Conservation (phyloP, 2,888 invertebrate genomes). For the Apodemia mormo region DNA sequence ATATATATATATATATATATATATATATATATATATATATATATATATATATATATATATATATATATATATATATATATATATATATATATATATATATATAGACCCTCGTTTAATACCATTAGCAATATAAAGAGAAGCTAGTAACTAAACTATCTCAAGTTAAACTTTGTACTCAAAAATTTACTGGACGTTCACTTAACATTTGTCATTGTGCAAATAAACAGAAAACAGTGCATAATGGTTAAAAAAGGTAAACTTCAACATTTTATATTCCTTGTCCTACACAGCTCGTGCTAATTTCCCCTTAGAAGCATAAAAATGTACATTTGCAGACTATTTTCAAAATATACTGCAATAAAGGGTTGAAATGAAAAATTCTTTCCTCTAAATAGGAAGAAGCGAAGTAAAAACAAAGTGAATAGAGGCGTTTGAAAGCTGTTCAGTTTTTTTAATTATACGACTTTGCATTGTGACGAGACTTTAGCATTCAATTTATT, state of each 20-base stretch:
- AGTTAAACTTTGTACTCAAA: background rate
- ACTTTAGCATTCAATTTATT: constrained; percentile 18
- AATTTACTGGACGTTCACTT: background rate
- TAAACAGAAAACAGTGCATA: constrained; percentile 4
- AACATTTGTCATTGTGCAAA: background rate
- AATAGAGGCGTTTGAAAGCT: constrained; percentile 18
- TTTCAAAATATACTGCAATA: constrained; percentile 44
- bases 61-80: too few relatives aligned
- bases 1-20: too few relatives aligned
- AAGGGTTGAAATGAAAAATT: constrained; percentile 52
- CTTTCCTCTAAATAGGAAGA: constrained; percentile 39
- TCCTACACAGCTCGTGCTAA: constrained; percentile 40
- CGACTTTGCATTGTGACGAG: constrained; percentile 19
- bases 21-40: too few relatives aligned
- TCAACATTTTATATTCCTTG: constrained; percentile 29
- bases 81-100: too few relatives aligned
- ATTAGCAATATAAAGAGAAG: background rate
- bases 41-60: too few relatives aligned
- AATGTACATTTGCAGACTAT: constrained; percentile 34
- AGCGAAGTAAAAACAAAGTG: constrained; percentile 23
- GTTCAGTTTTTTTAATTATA: constrained; percentile 20
- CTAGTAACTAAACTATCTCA: background rate
- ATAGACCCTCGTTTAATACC: too few relatives aligned
- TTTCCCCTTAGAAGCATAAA: constrained; percentile 45
- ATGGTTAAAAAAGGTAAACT: constrained; percentile 21